These are phyloP conservation scores for Bicyclus anynana DNA, from an alignment of 1,140 invertebrate species.

Conservation along the genomic window DNA sequence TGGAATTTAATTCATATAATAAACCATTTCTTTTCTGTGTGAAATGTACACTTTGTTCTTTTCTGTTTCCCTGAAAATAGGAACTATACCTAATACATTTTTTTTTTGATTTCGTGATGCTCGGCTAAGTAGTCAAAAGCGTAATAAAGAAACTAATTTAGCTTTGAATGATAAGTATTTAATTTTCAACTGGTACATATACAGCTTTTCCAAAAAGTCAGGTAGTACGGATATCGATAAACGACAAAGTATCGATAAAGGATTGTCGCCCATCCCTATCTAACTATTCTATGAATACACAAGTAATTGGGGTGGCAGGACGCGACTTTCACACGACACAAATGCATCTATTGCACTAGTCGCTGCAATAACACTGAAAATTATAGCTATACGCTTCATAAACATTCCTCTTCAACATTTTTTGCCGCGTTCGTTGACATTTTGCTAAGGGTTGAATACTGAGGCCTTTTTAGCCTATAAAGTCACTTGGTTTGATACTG, in stretches of 20 bases:
- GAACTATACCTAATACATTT: no score
- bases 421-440: slow-evolving; percentile 21
- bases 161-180: no score
- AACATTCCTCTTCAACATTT: slow-evolving; percentile 12
- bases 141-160: no score
- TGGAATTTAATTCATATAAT: no score
- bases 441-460: neutral
- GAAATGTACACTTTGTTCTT: no score
- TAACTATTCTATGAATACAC: slow-evolving; percentile 58
- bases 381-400: slow-evolving; percentile 7
- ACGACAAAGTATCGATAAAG: slow-evolving; percentile 45
- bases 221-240: no score
- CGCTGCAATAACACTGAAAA: slow-evolving; percentile 23
- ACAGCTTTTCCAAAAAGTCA: no score
- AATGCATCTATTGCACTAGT: slow-evolving; percentile 31
- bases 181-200: no score
- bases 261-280: slow-evolving; percentile 27
- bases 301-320: slow-evolving; percentile 63
- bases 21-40: no score
- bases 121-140: no score
- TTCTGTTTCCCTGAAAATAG: no score
- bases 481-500: neutral
- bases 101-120: no score
- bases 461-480: neutral
- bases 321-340: slow-evolving; percentile 68